Base-by-base conservation (phyloP, 1,140 invertebrate genomes). In the Drosophila bocqueti region DNA sequence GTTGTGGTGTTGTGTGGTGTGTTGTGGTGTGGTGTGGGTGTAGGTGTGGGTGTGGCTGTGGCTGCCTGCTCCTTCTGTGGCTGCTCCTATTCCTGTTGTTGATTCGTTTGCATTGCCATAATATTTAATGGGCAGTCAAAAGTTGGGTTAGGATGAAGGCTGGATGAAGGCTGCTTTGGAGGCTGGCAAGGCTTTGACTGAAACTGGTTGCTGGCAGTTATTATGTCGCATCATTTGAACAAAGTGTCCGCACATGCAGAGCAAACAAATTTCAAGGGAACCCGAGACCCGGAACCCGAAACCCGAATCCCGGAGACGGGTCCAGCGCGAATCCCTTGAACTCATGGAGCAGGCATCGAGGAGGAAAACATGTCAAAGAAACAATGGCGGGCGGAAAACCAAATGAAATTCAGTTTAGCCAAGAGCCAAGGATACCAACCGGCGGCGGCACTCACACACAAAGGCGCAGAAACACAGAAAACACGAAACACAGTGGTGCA, bases 361-460 rank as follows among this genome's bases (percentile, higher is more conserved):
- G 16, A 67, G 2, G 9, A 72, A 72, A 62, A 63, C 46, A 66
- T 76, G 46, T 31, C 40, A 36, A 38, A 66, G 65, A 80, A 77
- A 84, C 84, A 89, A 83, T 76, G 49, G 63, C 57, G 49, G 61
- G 16, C 52, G 45, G 42, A 72, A 68, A 87, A 50, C 60, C 83
- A 87, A 87, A 87, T 86, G 83, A 83, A 86, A 83, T 83, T 83
- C 79, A 79, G 83, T 83, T 83, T 65, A 86, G 55, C 66, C 54
- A 64, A 42, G 40, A 86, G 55, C 66, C 49, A 43, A 38, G 8
- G 15, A 54, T 15, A 63, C n/a, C 34, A 13, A 36, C 31, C 31
- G 34, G 34, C 34, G 10, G 34, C 10, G 10, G 26, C 29, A 7
- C 29, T 7, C 34, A 11, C 10, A 36, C 11, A 50, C 21, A 29